Evolutionary conservation across 2,797 vertebrate species (phyloP), one percentile per base, ranked within the genome.

Genomic region (Chlorospingus flavigularis): DNA sequence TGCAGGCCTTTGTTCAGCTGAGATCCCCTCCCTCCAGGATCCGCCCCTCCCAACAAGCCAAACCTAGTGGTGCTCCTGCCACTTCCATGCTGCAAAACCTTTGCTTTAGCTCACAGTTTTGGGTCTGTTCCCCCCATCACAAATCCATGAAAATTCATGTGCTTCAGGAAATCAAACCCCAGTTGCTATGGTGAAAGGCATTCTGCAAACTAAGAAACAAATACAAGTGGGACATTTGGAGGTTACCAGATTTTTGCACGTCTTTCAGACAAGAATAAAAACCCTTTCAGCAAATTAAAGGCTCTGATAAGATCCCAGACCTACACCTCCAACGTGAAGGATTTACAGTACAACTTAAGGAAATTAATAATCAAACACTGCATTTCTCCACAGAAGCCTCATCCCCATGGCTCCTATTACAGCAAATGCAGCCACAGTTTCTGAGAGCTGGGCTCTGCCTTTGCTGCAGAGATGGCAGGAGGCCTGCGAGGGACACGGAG

Each of bases 101-200:
- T 62, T 14, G 42, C 77, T 80, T 86, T 39, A 82, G 83, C 84
- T 71, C 72, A 43, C 72, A 68, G 54, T 60, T 94, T 94, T 65
- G 78, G 91, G 90, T 74, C 33, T 0, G 1, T 71, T 71, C 76
- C 50, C 81, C 13, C 16, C 1, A 8, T 39, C 58, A 71, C 62
- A 86, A 84, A 91, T 63, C 91, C 79, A 91, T 86, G 81, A 88
- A 96, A 96, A 97, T 95, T 91, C 87, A 93, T 88, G 81, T 2
- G 28, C 86, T 78, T n/a, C 86, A 92, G 82, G 91, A 92, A 92
- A 92, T 86, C 81, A 92, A 80, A 79, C 75, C 91, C 72, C 76
- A 93, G 95, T 95, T 97, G 96, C 96, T 96, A 96, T 96, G 94
- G 95, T 95, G 96, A 97, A 75, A 96, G 75, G 73, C 91, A 75